Evolutionary conservation across 1,140 invertebrate genomes (phyloP), one percentile per base, ranked within the genome.

Genomic region (Neodiprion virginianus): DNA sequence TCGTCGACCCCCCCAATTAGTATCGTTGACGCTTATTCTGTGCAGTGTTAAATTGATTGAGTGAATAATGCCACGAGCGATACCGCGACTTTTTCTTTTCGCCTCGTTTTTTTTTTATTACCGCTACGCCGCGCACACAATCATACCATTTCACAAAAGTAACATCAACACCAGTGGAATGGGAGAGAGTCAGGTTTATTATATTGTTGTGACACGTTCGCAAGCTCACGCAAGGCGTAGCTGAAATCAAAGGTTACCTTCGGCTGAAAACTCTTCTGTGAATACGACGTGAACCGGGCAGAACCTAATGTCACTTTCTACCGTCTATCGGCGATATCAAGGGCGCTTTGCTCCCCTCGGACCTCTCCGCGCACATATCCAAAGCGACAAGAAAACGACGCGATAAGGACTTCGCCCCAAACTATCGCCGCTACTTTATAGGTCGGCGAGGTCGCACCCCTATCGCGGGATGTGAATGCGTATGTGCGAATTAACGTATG

Each of bases 341-440:
- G n/a, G 53, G 11, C 53, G 53, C 53, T 61, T 61, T 61, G 53
- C 53, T 8, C 53, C 11, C 53, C 53, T 61, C 53, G 28, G 28
- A 61, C 53, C 11, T 14, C 53, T 17, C 53, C 28, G 28, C 28
- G 28, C 53, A 17, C 53, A 61, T 61, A 61, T 61, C 4, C 53
- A 61, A 61, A 12, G 53, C 53, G 53, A 61, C 53, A 61, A 61
- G 53, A 61, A 61, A 61, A 61, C 53, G 53, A 61, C 53, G 53
- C 53, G 53, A 61, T 61, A 61, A 61, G 53, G 53, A 61, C 53
- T 8, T 61, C n/a, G 53, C 53, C 53, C 53, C 53, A 8, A 61
- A 61, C 53, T 61, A 61, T 61, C 53, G 53, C 53, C 11, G 11
- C n/a, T 17, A 61, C 53, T 61, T 61, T 61, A 61, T 61, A 61